Base-by-base conservation (phyloP, 2,888 invertebrate species). In the Reticulitermes lucifugus region DNA sequence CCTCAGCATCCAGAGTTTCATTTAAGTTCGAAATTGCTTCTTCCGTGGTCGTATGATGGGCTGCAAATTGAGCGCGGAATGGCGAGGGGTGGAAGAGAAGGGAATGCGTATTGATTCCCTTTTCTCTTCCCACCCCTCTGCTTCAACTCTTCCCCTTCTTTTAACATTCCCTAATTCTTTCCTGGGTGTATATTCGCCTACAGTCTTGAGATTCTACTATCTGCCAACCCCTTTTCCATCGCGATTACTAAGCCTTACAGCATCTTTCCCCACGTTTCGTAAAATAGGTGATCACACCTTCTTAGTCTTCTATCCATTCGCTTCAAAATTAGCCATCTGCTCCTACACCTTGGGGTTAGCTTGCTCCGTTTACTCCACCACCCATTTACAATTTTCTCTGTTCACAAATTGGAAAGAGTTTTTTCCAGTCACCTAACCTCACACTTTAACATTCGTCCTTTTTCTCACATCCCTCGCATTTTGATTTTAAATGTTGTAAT, bases 41-140 rank as follows among this genome's bases (percentile, higher is more conserved):
- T 90, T 90, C 90, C 90, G 90, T 90, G 35, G 85, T 89, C 90
- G 89, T 90, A 91, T 90, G 91, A 91, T 91, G 90, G 90, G 90
- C 90, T 89, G 89, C 90, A 91, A 91, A 91, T 91, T 91, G 90
- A 90, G 90, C 89, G 90, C 90, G 89, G 90, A 86, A 84, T 73
- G 85, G 60, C 71, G 46, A 46, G 86, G 82, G 85, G 60, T 79
- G 79, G 85, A 86, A 85, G 84, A 65, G 77, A 84, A 86, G 85
- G 79, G 83, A 41, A 29, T 83, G 35, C 59, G 83, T 83, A 83
- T 84, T 85, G 59, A 85, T 85, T 75, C 75, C 46, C 75, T 65
- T 60, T 43, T 82, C 71, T 70, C 77, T 35, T 41, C 35, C 2
- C 75, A 35, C 43, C 80, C 55, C 55, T 84, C 75, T 55, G 35